Base-by-base conservation (phyloP, 2,113 vertebrate genomes). In the Alexandromys fortis region DNA sequence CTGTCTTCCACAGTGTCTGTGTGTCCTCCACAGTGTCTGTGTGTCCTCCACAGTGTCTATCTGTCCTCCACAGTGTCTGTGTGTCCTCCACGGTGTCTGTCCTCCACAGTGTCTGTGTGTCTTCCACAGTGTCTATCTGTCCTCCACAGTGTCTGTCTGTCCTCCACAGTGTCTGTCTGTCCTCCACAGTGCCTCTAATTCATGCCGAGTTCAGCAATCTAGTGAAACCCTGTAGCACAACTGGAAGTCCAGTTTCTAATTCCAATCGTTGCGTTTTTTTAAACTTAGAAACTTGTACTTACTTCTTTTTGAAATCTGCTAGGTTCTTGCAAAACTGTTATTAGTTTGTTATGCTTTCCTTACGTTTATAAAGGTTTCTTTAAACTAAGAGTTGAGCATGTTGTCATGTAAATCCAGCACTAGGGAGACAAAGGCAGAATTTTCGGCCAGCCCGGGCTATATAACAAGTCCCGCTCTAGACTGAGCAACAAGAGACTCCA, bases 221-320 rank as follows among this genome's bases (percentile, higher is more conserved):
- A 82, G 13, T 30, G 16, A 35, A 92, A 55, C 45, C 67, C 8
- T 81, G 7, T 89, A 89, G 26, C 11, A n/a, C 35, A 24, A 19
- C 28, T 68, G 45, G 38, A 83, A 87, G 79, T 42, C 67, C 42
- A 78, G 52, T 72, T 90, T 92, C 63, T 77, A 33, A 61, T 38
- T 87, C 55, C 65, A 89, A 14, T 86, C 78, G 63, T 38, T 90
- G 12, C 58, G 30, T 85, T 94, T 91, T 91, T 91, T 87, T 86
- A 86, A 72, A 16, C 63, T 87, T 1, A 77, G 70, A 72, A 83
- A 95, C 45, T 94, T 83, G 30, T 58, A 11, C n/a, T 92, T 70
- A 12, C 1, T 58, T 76, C n/a, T 61, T 90, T 70, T 70, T 47
- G 11, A 33, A 67, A 79, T 52, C 7, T 22, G 13, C 22, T 77